These are phyloP conservation scores for Noctuana brunneofusca DNA, from an alignment of 2,888 invertebrate species.

Conservation along the genomic window DNA sequence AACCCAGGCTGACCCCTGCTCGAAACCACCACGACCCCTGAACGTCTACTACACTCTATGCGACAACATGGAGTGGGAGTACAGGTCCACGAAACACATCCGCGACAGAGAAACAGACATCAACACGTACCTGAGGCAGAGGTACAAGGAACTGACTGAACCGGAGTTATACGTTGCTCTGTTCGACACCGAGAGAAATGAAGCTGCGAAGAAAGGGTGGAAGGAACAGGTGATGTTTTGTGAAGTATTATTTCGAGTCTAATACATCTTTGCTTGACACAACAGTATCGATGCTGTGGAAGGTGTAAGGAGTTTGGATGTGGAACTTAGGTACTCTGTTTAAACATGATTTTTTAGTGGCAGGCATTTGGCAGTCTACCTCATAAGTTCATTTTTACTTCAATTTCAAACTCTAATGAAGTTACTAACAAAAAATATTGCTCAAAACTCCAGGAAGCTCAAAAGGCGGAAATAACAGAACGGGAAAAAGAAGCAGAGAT, in stretches of 20 bases:
- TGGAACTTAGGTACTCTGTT: too few relatives aligned
- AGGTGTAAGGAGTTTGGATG: too few relatives aligned
- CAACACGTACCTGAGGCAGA: conserved; percentile 62
- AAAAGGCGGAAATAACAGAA: conserved; percentile 76
- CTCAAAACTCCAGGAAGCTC: conserved; percentile 63
- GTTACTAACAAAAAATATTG: too few relatives aligned
- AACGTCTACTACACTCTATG: conserved; percentile 85
- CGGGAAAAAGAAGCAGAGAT: conserved; percentile 85
- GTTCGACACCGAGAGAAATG: conserved; percentile 81
- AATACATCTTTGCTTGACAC: too few relatives aligned
- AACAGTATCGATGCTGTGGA: too few relatives aligned
- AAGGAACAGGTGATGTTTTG: conserved; percentile 72
- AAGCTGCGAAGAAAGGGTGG: conserved; percentile 75
- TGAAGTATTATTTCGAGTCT: background rate
- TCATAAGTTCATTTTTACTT: too few relatives aligned
- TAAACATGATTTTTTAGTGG: too few relatives aligned
- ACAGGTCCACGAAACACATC: conserved; percentile 80
- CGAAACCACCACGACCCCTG: conserved; percentile 82
- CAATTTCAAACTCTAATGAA: too few relatives aligned
- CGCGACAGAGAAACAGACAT: conserved; percentile 72
- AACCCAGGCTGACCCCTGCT: conserved; percentile 84
- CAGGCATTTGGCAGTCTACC: too few relatives aligned
- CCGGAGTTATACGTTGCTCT: conserved; percentile 72
- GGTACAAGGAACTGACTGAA: conserved; percentile 70
- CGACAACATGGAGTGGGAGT: conserved; percentile 84